A percentile compares a stretch with the other conserved stretches of the same genome.
Evolutionary conservation across 2,113 vertebrate species (phyloP).

Genomic region (Alectura lathami): DNA sequence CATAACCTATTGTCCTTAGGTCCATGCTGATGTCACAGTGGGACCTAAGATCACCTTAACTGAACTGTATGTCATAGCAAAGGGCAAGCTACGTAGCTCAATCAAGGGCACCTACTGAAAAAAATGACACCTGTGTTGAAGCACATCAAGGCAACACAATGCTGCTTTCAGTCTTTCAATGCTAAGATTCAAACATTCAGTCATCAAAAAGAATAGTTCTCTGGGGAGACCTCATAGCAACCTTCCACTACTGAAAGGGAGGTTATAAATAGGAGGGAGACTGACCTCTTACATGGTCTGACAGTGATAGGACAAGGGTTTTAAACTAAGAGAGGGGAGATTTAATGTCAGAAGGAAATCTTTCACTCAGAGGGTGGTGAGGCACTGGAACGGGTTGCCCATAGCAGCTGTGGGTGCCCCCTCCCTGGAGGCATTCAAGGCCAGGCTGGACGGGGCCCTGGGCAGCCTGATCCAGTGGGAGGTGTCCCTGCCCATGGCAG

Average conservation of each 20-base stretch:
- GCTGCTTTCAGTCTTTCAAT: not conserved
- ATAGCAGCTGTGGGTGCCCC: not conserved
- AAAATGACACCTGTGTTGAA: not conserved
- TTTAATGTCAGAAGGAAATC: not conserved
- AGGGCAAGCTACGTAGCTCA: not conserved
- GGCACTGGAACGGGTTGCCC: not conserved
- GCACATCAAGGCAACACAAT: not conserved
- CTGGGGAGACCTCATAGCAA: not conserved
- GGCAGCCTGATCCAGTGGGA: not conserved
- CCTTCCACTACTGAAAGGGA: not conserved
- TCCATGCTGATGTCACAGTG: not conserved
- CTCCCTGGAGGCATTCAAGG: not conserved
- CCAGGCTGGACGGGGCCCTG: too few species aligned
- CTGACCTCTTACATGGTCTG: not conserved
- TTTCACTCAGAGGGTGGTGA: not conserved
- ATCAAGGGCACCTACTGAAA: not conserved
- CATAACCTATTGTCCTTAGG: not conserved
- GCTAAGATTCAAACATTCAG: not conserved
- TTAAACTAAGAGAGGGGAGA: not conserved
- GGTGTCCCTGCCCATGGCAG: not conserved
- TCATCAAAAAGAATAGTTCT: not conserved
- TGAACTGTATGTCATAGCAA: not conserved
- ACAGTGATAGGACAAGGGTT: not conserved
- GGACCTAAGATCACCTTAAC: not conserved
- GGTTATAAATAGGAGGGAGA: not conserved